Evolutionary conservation across 2,888 invertebrate genomes (phyloP), one percentile per base, ranked within the genome.

Genomic region (Scaptomyza cyrtandrae): DNA sequence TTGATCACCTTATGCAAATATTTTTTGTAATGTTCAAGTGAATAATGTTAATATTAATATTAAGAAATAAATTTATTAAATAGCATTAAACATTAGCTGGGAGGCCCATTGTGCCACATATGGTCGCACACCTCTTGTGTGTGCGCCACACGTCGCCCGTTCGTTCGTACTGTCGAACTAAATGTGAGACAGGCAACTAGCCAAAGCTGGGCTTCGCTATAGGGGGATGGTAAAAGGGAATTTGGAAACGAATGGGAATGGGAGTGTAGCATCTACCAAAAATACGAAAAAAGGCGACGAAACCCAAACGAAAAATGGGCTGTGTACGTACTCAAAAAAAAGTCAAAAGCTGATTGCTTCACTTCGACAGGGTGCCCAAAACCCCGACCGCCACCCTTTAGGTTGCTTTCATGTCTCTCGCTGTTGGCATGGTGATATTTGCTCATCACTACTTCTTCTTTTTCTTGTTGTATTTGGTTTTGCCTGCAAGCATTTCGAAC

Each of bases 291-390:
- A 66, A 54, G 55, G 65, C 80, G 60, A 60, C 61, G 57, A 73
- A 41, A 64, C 41, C 55, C 54, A 58, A 46, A 41, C 63, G 60
- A 69, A 68, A 82, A 70, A 59, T 64, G 63, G 54, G 58, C 55
- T 56, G 19, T 49, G 53, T 49, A 14, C 57, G 53, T 49, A 14
- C 57, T 49, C 56, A 48, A 27, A 65, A 39, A 37, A 39, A 3
- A 39, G 14, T 3, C 1, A 41, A 41, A 46, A 48, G 63, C 70
- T 78, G 78, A 80, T 80, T 80, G 80, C 80, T 78, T 55, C 78
- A 80, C 80, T 73, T 80, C 45, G 48, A 41, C 48, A 37, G 45
- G 59, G 43, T 35, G 10, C 5, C 16, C 1, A 13, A 9, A 13
- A 29, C 7, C 16, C 31, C 48, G 19, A 19, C 31, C 31, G 5